Base-by-base conservation (phyloP, 1,140 invertebrate genomes). In the Zaprionus lachaisei region DNA sequence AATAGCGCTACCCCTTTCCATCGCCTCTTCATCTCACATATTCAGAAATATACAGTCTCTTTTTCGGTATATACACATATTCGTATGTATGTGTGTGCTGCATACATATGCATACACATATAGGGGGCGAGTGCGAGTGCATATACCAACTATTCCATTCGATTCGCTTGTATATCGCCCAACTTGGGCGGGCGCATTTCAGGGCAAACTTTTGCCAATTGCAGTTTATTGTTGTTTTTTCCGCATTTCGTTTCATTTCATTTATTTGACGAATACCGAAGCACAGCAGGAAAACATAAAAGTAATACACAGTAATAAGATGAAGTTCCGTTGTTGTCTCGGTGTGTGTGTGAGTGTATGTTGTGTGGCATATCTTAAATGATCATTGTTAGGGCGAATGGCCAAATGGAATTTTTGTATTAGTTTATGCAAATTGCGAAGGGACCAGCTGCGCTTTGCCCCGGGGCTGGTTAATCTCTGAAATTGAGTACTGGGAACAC, bases 281-380 rank as follows among this genome's bases (percentile, higher is more conserved):
- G n/a, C 20, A 34, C n/a, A 22, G 24, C 37, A 37, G 6, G 15
- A 22, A 14, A 28, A 44, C 28, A 47, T n/a, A 58, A 26, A 64
- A 38, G 38, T n/a, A 73, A 61, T 55, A 31, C 55, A 24, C 17
- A 26, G 51, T 63, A 78, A 70, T 44, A 60, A 44, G 15, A 17
- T 60, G 37, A 38, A 67, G n/a, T 38, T 61, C 51, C 14, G 37
- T 60, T 26, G 5, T 20, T 55, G 60, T 6, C 7, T 17, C 26
- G 31, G 60, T 22, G 12, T 31, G 28, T 28, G 34, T 41, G 34
- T 55, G 34, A 17, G 63, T 55, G 49, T 22, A 17, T 31, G 62
- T 24, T 12, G 14, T 54, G 28, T 82, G 77, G 70, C 75, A 82
- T 82, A 82, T 82, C 80, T 82, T 83, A 79, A 82, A 69, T 67